These are phyloP conservation scores for Probosciger aterrimus DNA, from an alignment of 2,113 vertebrate species.

Conservation along the genomic window DNA sequence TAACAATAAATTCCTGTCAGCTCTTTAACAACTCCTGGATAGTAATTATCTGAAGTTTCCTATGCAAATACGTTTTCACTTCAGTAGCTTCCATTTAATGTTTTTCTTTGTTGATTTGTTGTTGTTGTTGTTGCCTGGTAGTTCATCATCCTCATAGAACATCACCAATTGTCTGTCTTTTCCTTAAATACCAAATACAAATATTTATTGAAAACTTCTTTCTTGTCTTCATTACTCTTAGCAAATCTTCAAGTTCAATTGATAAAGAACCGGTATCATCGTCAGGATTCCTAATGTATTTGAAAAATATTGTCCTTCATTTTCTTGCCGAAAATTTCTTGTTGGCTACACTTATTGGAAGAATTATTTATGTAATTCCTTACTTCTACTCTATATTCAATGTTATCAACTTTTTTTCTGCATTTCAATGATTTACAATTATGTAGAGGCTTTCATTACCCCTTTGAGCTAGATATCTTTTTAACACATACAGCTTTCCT, in stretches of 20 bases:
- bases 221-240: slow-evolving; percentile 1
- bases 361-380: neutral
- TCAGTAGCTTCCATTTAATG: neutral
- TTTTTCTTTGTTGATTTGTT: neutral
- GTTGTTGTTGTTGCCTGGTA: neutral
- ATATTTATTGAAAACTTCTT: slow-evolving; percentile 11
- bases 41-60: neutral
- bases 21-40: neutral
- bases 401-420: neutral
- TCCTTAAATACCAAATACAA: slow-evolving; percentile 2
- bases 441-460: neutral
- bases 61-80: neutral
- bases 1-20: neutral
- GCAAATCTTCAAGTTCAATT: neutral
- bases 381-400: neutral
- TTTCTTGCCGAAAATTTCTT: slow-evolving; percentile 19
- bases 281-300: neutral
- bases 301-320: slow-evolving; percentile 38
- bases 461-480: neutral
- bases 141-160: neutral
- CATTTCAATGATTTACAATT: neutral
- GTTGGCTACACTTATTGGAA: neutral
- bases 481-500: neutral
- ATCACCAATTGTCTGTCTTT: neutral
- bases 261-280: neutral